Conservation (phyloP, 2,888 invertebrate species). For the Oscheius sp. region DNA sequence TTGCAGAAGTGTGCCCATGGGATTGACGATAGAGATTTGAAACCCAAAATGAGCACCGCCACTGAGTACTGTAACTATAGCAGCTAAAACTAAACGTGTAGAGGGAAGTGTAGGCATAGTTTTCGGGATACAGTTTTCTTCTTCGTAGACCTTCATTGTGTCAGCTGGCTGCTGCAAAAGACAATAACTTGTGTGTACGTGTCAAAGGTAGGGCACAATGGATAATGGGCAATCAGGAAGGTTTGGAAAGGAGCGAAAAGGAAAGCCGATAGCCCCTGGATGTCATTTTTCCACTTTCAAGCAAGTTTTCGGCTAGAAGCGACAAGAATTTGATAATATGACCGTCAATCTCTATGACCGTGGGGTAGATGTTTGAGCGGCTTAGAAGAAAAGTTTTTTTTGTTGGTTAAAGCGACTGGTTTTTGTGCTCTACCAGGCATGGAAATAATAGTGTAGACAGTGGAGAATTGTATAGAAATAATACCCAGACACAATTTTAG, state of each 20-base stretch:
- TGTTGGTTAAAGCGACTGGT: not conserved
- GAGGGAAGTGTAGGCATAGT: not conserved
- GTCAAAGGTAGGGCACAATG: too few relatives aligned
- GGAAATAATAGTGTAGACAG: not conserved
- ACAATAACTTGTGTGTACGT: too few relatives aligned
- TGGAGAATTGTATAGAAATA: not conserved
- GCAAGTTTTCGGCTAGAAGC: slow-evolving; percentile 30
- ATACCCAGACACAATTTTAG: too few relatives aligned
- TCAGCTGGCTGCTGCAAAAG: not conserved
- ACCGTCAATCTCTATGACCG: slow-evolving; percentile 5
- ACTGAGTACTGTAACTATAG: slow-evolving; percentile 53
- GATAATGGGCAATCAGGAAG: not conserved
- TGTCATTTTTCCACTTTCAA: slow-evolving; percentile 23
- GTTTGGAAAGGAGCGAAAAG: not conserved
- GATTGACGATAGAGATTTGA: slow-evolving; percentile 66
- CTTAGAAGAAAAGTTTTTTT: not conserved
- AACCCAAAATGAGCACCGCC: slow-evolving; percentile 69
- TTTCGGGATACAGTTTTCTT: not conserved
- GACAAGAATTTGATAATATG: slow-evolving; percentile 18
- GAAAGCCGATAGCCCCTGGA: slow-evolving; percentile 4
- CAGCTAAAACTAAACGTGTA: slow-evolving; percentile 41
- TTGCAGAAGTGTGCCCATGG: slow-evolving; percentile 63
- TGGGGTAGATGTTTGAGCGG: not conserved
- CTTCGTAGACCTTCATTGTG: slow-evolving; percentile 16
- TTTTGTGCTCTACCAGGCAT: not conserved